Conservation (phyloP, 2,888 invertebrate species). For the Cheilosia impressa region DNA sequence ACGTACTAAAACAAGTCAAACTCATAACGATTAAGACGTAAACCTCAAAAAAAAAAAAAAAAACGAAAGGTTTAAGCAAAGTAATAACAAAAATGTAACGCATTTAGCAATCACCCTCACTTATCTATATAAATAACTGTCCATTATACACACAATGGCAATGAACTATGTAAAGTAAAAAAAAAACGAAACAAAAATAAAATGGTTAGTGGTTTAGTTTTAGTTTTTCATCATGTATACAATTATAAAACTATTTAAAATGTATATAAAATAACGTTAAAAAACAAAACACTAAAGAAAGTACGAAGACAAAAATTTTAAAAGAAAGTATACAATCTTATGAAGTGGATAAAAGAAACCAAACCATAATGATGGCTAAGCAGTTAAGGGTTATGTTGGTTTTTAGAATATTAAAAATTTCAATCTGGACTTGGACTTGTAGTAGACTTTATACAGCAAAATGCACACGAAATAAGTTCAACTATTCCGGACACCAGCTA, state of each 20-base stretch:
- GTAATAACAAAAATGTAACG: slow-evolving; percentile 29
- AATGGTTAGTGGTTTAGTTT: slow-evolving; percentile 70
- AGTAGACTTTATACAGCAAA: no score
- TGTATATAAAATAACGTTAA: not conserved
- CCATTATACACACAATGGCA: slow-evolving; percentile 26
- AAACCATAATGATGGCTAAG: no score
- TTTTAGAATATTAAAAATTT: no score
- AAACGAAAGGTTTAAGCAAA: slow-evolving; percentile 7
- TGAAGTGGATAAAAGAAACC: no score
- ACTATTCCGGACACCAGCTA: no score
- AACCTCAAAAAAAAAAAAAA: slow-evolving; percentile 4
- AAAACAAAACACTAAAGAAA: not conserved
- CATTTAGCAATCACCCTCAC: slow-evolving; percentile 63
- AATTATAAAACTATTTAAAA: slow-evolving; percentile 12
- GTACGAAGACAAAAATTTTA: not conserved
- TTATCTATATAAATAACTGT: slow-evolving; percentile 15
- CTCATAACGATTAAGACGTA: slow-evolving; percentile 40
- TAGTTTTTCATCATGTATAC: slow-evolving; percentile 40
- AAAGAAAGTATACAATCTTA: no score
- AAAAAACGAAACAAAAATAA: slow-evolving; percentile 7
- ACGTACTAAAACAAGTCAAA: slow-evolving; percentile 68
- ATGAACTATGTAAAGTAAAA: slow-evolving; percentile 47
- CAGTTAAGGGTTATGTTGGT: no score
- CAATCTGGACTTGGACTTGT: no score
- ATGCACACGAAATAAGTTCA: no score